A percentile compares a stretch with the other conserved stretches of the same genome.
Evolutionary conservation across 2,797 vertebrate genomes (phyloP).

Genomic region (Rhabdophis nuchalis): DNA sequence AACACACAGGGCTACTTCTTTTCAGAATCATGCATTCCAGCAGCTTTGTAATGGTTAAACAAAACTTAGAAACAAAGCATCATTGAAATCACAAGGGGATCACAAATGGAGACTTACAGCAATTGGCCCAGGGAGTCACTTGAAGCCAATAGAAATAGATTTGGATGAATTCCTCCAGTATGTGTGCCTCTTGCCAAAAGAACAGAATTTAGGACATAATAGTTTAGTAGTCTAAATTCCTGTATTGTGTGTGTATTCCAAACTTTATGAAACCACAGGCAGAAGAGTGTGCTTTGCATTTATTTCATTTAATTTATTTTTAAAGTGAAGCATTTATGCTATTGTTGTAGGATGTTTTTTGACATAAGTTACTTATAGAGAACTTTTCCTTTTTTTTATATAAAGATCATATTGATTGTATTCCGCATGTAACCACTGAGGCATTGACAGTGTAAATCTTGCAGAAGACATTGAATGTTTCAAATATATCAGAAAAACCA

Average conservation of each 20-base stretch:
- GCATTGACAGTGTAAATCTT: conserved; percentile 7
- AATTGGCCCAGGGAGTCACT: conserved; percentile 18
- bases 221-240: conserved; percentile 31
- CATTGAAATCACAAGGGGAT: conserved; percentile 38
- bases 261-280: not conserved
- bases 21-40: conserved; percentile 38
- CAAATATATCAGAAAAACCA: not conserved
- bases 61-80: conserved; percentile 23
- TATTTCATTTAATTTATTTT: not conserved
- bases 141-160: conserved; percentile 25
- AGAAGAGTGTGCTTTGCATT: not conserved
- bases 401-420: not conserved
- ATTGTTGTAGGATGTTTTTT: conserved; percentile 12
- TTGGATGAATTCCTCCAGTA: conserved; percentile 41
- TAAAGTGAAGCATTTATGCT: not conserved
- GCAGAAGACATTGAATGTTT: not conserved
- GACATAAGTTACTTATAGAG: conserved; percentile 11
- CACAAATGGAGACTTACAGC: conserved; percentile 37
- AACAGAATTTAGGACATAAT: conserved; percentile 25
- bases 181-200: conserved; percentile 37
- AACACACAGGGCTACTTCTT: conserved; percentile 39
- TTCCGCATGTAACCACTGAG: not conserved
- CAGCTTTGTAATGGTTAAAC: conserved; percentile 23
- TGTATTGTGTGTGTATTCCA: not conserved
- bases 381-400: not conserved